A percentile compares a stretch with the other conserved stretches of the same genome.
phyloP scores from a whole-genome alignment of 2,113 vertebrate genomes.

The Dromaius novaehollandiae region DNA sequence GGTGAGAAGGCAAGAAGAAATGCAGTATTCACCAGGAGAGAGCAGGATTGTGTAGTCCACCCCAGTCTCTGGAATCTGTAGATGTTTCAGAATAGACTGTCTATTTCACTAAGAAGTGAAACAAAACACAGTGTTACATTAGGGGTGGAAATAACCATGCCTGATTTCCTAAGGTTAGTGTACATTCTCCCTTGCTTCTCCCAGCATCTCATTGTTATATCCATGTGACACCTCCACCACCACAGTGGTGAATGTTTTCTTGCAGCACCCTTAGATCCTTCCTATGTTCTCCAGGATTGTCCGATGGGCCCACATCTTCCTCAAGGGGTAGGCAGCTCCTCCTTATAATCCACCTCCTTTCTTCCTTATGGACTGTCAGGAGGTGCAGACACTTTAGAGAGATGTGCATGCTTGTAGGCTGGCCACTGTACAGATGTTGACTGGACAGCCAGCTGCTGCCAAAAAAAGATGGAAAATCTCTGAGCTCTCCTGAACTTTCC shows the following conservation, averaged over 20 bases:
- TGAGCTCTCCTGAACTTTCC: not conserved
- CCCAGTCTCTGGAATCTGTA: not conserved
- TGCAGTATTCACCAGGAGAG: not conserved
- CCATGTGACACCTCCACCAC: not conserved
- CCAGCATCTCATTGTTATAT: not conserved
- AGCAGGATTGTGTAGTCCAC: not conserved
- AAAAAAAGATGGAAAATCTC: not conserved
- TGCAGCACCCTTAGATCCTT: not conserved
- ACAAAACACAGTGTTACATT: not conserved
- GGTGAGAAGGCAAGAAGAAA: not conserved
- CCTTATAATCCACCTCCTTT: no score
- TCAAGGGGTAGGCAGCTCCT: not conserved
- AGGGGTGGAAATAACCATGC: not conserved
- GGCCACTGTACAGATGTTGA: not conserved
- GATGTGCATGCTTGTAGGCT: not conserved
- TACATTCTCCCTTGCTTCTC: not conserved
- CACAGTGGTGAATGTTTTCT: not conserved
- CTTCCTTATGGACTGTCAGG: not conserved
- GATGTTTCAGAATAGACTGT: not conserved
- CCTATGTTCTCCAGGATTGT: not conserved
- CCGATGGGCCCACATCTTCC: not conserved
- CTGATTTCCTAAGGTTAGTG: not conserved
- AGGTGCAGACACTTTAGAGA: not conserved
- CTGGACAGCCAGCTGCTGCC: not conserved
- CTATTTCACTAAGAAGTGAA: not conserved